Conservation (phyloP, 1,140 invertebrate species). For the Drosophila dunni region DNA sequence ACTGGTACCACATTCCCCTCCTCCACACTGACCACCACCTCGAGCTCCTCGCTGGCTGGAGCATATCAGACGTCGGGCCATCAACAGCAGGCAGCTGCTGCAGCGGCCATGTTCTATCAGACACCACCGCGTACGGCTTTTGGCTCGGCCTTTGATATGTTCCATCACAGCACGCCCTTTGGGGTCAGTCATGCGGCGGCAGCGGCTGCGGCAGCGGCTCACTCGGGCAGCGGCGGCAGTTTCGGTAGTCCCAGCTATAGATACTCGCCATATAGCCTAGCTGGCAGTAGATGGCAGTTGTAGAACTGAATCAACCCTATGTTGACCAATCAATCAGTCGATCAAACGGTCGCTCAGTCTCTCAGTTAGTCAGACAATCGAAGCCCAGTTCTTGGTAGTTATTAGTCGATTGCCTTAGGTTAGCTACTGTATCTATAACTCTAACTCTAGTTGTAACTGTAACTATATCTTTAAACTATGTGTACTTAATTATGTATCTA, state of each 20-base stretch:
- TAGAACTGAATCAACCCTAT: constrained; percentile 49
- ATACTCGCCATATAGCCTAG: constrained; percentile 82
- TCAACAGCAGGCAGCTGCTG: constrained; percentile 49
- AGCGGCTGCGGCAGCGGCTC: constrained; percentile 64
- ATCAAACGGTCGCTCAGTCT: background rate
- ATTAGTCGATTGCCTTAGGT: constrained; percentile 27
- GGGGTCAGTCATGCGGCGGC: constrained; percentile 72
- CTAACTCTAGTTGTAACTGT: constrained; percentile 37
- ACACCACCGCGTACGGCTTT: constrained; percentile 80
- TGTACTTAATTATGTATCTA: constrained; percentile 41
- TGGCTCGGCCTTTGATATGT: constrained; percentile 84
- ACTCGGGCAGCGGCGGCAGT: constrained; percentile 53
- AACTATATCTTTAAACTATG: constrained; percentile 15
- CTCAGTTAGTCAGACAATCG: constrained; percentile 10
- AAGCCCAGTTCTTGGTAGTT: constrained; percentile 9
- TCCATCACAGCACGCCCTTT: constrained; percentile 84
- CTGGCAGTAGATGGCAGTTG: constrained; percentile 84
- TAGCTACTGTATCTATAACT: constrained; percentile 51
- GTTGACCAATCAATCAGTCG: too few species aligned
- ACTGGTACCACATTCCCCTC: background rate
- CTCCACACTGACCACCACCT: constrained; percentile 4
- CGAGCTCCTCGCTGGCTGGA: constrained; percentile 57
- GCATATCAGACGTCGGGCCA: constrained; percentile 71
- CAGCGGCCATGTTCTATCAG: constrained; percentile 81
- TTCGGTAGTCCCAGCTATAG: constrained; percentile 83